phyloP scores from a whole-genome alignment of 2,888 invertebrate species.

The Arge pagana region DNA sequence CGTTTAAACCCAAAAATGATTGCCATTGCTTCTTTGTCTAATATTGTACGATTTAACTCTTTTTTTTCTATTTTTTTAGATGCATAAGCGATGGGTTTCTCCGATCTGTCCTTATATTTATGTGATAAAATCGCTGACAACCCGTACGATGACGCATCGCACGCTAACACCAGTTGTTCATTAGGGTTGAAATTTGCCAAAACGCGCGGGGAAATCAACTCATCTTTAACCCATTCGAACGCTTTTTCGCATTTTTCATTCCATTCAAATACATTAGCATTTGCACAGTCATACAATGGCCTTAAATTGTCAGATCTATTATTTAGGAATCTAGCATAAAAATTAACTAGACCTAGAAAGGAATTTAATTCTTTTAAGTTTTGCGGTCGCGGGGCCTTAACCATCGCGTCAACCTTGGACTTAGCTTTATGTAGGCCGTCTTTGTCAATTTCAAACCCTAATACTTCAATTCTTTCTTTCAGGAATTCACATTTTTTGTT shows the following conservation, averaged over 20 bases:
- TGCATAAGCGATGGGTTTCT: conserved; percentile 27
- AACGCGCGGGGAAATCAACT: conserved; percentile 20
- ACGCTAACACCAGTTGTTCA: conserved; percentile 24
- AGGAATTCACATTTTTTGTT: conserved; percentile 34
- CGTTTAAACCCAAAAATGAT: conserved; percentile 25
- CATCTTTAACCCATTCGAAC: conserved; percentile 32
- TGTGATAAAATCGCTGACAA: conserved; percentile 36
- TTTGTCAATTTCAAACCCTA: conserved; percentile 35
- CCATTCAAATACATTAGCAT: conserved; percentile 36
- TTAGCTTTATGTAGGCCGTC: conserved; percentile 33
- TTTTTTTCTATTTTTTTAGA: conserved; percentile 22
- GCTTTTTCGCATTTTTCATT: conserved; percentile 34
- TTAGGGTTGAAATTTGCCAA: conserved; percentile 27
- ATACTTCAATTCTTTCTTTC: conserved; percentile 33
- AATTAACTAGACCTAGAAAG: conserved; percentile 42
- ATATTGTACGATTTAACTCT: conserved; percentile 25
- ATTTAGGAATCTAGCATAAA: conserved; percentile 43
- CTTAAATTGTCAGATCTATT: conserved; percentile 33
- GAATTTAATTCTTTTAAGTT: conserved; percentile 31
- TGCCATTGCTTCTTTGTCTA: conserved; percentile 30
- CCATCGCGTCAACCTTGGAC: conserved; percentile 33
- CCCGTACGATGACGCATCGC: conserved; percentile 42
- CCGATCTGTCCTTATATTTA: conserved; percentile 22
- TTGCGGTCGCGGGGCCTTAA: conserved; percentile 30
- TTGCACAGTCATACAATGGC: conserved; percentile 38